Base-by-base conservation (phyloP, 2,888 invertebrate genomes). In the Alsophila aescularia region DNA sequence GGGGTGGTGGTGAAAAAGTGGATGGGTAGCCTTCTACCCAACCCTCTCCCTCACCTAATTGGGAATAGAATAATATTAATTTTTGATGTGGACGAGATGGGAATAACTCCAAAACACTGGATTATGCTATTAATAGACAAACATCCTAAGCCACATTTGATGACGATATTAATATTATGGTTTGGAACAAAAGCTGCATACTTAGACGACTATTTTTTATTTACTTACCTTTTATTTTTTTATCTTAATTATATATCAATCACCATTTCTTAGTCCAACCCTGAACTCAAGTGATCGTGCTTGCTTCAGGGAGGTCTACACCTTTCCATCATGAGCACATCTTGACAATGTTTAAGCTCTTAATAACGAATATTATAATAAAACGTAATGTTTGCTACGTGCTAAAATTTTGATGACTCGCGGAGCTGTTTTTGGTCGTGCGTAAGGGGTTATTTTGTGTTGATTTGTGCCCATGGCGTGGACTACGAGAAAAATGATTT, bases 261-360 rank as follows among this genome's bases (percentile, higher is more conserved):
- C 2, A 24, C 10, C 12, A 3, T n/a, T 12, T 13, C 55, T 53
- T 4, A 64, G 15, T 77, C 39, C 79, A 48, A 2, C 67, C 53
- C 80, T 73, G 79, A 12, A 7, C n/a, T 5, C 34, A 40, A 43
- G 13, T 37, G 34, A 57, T 70, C 76, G 77, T 77, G 79, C 48
- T 60, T 52, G 75, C 81, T 81, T 61, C 81, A 58, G 78, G 83
- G 83, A 73, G 81, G 82, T 81, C 81, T 62, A 62, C 64, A 49
- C 67, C 66, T 70, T 66, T 58, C 37, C 51, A 52, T 55, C 64
- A 62, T 55, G 65, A 66, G 65, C 63, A 62, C 66, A 69, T 70
- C 70, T 59, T 50, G 45, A 64, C 59, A 60, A 62, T 64, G 60
- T 50, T 35, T 42, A 18, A 13, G 14, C 18, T 40, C 14, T 14